These are phyloP conservation scores for Apodemia duryi DNA, from an alignment of 2,888 invertebrate genomes.

Conservation along the genomic window DNA sequence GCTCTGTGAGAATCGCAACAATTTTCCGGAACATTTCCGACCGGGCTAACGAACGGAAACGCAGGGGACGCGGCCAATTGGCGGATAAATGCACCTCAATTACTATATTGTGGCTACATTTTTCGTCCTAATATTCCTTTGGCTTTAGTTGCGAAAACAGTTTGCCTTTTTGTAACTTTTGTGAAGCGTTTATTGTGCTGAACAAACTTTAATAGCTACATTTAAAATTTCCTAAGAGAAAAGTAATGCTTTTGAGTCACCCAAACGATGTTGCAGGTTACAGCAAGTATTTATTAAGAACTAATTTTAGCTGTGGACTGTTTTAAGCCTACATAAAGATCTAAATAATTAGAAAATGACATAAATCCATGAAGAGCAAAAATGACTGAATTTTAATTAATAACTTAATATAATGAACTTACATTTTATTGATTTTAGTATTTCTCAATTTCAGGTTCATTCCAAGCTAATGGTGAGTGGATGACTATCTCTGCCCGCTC, in stretches of 20 bases:
- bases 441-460: conserved; percentile 58
- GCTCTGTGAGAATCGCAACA: conserved; percentile 60
- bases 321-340: too few relatives aligned
- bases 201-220: conserved; percentile 11
- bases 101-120: conserved; percentile 69
- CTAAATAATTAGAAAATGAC: too few relatives aligned
- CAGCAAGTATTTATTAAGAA: too few relatives aligned
- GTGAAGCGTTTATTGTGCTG: not conserved
- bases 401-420: not conserved
- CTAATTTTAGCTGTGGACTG: too few relatives aligned
- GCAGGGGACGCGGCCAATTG: conserved; percentile 71
- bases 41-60: conserved; percentile 70
- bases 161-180: conserved; percentile 27
- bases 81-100: conserved; percentile 72
- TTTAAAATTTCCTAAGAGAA: not conserved
- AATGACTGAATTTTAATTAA: too few relatives aligned
- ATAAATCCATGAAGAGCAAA: too few relatives aligned
- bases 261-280: too few relatives aligned
- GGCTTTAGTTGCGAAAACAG: conserved; percentile 42
- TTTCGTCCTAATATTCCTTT: conserved; percentile 59
- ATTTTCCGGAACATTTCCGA: conserved; percentile 73
- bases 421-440: not conserved
- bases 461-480: conserved; percentile 73
- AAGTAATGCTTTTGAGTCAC: too few relatives aligned
- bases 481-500: conserved; percentile 73